Conservation (phyloP, 1,140 invertebrate genomes). For the Vanessa tameamea region DNA sequence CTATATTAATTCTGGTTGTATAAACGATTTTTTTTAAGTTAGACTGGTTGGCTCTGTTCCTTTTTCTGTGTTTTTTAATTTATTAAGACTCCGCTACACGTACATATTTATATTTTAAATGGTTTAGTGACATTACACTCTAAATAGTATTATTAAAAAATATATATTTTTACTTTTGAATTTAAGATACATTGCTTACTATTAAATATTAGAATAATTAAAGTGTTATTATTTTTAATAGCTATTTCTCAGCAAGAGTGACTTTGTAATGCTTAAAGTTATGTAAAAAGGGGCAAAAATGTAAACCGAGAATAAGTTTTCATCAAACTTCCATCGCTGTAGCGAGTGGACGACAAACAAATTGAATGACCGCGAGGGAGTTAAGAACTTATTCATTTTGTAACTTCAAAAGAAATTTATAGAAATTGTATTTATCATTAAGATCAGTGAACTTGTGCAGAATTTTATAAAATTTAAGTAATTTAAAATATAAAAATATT, state of each 20-base stretch:
- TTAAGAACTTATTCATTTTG: constrained; percentile 10
- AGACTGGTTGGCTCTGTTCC: too few species aligned
- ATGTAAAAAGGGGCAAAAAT: not conserved
- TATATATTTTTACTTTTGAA: too few species aligned
- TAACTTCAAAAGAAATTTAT: not conserved
- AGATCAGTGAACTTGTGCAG: not conserved
- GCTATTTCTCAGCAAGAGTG: not conserved
- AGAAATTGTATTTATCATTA: too few species aligned
- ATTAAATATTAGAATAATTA: not conserved
- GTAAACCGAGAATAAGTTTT: constrained; percentile 17
- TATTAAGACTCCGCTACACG: too few species aligned
- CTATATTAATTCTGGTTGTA: too few species aligned
- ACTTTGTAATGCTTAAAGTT: not conserved
- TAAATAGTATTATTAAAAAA: too few species aligned
- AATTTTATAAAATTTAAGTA: too few species aligned
- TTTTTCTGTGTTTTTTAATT: too few species aligned
- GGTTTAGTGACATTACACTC: too few species aligned
- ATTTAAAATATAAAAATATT: too few species aligned
- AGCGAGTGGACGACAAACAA: constrained; percentile 31
- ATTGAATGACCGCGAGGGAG: constrained; percentile 29
- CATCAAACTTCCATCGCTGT: constrained; percentile 28
- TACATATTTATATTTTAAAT: too few species aligned
- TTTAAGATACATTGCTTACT: not conserved
- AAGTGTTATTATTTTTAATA: not conserved
- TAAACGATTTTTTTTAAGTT: too few species aligned